phyloP scores from a whole-genome alignment of 2,113 vertebrate species.

The cat (Felis catus) region DNA sequence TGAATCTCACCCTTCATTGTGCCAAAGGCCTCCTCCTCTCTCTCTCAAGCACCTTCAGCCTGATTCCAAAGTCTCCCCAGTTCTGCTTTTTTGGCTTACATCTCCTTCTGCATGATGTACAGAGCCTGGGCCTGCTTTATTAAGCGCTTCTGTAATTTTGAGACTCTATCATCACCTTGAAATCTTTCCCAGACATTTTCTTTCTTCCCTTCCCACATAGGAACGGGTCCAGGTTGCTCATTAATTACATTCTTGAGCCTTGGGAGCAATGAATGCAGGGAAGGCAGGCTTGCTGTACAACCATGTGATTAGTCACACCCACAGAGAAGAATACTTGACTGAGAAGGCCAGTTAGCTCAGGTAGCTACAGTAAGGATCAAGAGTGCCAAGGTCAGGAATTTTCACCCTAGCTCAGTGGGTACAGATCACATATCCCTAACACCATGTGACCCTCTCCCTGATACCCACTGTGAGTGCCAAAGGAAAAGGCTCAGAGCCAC shows the following conservation, averaged over 20 bases:
- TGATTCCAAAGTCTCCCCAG: not conserved
- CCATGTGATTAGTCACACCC: not conserved
- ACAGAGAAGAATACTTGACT: not conserved
- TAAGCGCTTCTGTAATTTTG: not conserved
- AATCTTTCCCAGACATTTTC: conserved; percentile 40
- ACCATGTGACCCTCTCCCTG: not conserved
- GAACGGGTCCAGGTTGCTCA: conserved; percentile 2
- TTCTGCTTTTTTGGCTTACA: not conserved
- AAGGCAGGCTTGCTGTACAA: not conserved
- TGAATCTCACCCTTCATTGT: not conserved
- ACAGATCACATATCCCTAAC: not conserved
- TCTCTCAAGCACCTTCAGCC: not conserved
- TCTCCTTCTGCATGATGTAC: not conserved
- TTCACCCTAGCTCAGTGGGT: not conserved
- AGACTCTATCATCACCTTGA: conserved; percentile 61
- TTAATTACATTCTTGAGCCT: conserved; percentile 54
- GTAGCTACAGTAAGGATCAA: not conserved
- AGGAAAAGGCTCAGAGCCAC: not conserved
- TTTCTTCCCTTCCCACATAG: not conserved
- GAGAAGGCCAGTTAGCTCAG: not conserved
- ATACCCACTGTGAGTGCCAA: not conserved
- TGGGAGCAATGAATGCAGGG: not conserved
- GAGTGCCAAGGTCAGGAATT: not conserved
- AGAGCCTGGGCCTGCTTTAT: not conserved
- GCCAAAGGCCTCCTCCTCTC: not conserved